A percentile compares a stretch with the other conserved stretches of the same genome.
These are phyloP conservation scores for Autographa pulchrina DNA, from an alignment of 2,888 invertebrate species.

Conservation along the genomic window DNA sequence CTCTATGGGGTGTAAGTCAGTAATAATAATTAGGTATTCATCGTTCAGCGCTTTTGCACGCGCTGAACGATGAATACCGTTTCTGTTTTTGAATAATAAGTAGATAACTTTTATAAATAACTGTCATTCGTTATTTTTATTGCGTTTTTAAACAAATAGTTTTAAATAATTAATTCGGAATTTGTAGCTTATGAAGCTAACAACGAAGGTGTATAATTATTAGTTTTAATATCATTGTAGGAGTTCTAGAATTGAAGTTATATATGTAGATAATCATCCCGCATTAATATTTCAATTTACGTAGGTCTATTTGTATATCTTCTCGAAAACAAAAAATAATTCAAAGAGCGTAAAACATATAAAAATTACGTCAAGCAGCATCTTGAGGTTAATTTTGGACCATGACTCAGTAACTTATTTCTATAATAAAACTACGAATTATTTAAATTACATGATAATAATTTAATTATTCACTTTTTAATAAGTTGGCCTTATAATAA, in stretches of 20 bases:
- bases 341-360: too few species aligned
- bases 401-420: conserved; percentile 25
- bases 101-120: neutral
- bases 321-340: too few species aligned
- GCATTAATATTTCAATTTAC: too few species aligned
- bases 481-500: conserved; percentile 25
- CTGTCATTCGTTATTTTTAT: conserved; percentile 1
- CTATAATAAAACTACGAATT: conserved; percentile 30
- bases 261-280: too few species aligned
- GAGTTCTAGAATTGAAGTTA: neutral
- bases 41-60: neutral
- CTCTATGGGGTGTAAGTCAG: neutral
- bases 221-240: neutral
- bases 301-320: too few species aligned
- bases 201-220: neutral
- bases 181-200: neutral
- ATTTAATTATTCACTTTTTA: conserved; percentile 46
- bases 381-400: conserved; percentile 15
- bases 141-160: neutral
- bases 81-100: neutral
- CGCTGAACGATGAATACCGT: neutral
- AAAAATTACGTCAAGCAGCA: too few species aligned
- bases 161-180: conserved; percentile 1
- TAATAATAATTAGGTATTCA: neutral
- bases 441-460: conserved; percentile 40